phyloP scores from a whole-genome alignment of 2,888 invertebrate genomes.

The Leistus spinibarbis region DNA sequence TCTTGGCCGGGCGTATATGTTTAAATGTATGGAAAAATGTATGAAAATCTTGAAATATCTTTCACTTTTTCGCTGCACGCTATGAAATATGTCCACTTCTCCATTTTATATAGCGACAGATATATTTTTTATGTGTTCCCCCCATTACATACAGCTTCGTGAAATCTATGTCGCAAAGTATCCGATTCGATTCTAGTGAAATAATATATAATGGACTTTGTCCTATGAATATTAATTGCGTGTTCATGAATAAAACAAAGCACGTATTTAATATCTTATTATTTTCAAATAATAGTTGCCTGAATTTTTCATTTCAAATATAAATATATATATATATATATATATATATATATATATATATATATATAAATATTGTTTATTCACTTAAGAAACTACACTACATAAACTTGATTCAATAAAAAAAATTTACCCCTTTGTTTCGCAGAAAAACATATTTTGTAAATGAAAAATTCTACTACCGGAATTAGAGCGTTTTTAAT shows the following conservation, averaged over 20 bases:
- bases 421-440: too few species aligned
- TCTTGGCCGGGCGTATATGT: constrained; percentile 41
- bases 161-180: background rate
- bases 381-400: too few species aligned
- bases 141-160: too few species aligned
- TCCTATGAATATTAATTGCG: constrained; percentile 21
- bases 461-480: too few species aligned
- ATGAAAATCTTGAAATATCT: constrained; percentile 49
- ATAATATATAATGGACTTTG: constrained; percentile 17
- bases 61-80: constrained; percentile 41
- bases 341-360: too few species aligned
- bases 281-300: too few species aligned
- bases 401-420: too few species aligned
- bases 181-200: background rate
- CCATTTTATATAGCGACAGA: constrained; percentile 34
- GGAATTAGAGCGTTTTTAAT: too few species aligned
- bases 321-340: too few species aligned
- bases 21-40: constrained; percentile 50
- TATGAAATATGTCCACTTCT: constrained; percentile 46
- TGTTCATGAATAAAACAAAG: constrained; percentile 24
- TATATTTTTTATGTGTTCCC: background rate
- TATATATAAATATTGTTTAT: too few species aligned
- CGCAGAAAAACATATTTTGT: too few species aligned
- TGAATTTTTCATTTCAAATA: too few species aligned
- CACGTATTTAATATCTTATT: constrained; percentile 30